phyloP scores from a whole-genome alignment of 2,888 invertebrate genomes.

The Xylocampa areola region DNA sequence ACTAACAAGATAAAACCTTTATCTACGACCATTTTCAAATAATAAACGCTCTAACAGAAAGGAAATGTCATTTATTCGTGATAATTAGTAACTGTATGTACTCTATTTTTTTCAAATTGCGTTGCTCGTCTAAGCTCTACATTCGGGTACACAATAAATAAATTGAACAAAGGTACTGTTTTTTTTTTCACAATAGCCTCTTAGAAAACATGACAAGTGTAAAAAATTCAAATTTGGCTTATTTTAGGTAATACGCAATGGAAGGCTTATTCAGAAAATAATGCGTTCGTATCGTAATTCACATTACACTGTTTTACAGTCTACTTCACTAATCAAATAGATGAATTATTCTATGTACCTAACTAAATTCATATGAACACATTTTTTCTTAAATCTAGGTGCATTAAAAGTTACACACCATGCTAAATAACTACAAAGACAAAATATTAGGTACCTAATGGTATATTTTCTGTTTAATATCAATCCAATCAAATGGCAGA shows the following conservation, averaged over 20 bases:
- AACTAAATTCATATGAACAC: conserved; percentile 89
- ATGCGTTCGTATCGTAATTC: conserved; percentile 62
- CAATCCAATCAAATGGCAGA: conserved; percentile 56
- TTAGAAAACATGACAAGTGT: conserved; percentile 32
- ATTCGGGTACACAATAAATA: conserved; percentile 38
- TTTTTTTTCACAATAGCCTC: conserved; percentile 50
- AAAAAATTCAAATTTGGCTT: conserved; percentile 54
- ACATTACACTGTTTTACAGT: conserved; percentile 85
- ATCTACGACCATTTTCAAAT: conserved; percentile 51
- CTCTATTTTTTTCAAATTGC: conserved; percentile 54
- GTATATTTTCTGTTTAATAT: conserved; percentile 60
- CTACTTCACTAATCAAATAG: conserved; percentile 78
- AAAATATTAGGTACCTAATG: conserved; percentile 64
- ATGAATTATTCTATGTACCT: conserved; percentile 81
- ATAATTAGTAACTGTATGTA: conserved; percentile 66
- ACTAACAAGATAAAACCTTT: too few relatives aligned
- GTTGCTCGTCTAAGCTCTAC: conserved; percentile 49
- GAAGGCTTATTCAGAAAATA: conserved; percentile 57
- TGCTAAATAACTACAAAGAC: conserved; percentile 74
- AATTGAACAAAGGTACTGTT: conserved; percentile 34
- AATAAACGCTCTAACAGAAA: conserved; percentile 72
- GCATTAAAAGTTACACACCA: conserved; percentile 80
- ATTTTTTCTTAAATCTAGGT: conserved; percentile 86
- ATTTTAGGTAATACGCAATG: conserved; percentile 58
- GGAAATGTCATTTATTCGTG: conserved; percentile 79